Evolutionary conservation across 2,797 vertebrate species (phyloP).

Genomic region (Sebastes cheni): DNA sequence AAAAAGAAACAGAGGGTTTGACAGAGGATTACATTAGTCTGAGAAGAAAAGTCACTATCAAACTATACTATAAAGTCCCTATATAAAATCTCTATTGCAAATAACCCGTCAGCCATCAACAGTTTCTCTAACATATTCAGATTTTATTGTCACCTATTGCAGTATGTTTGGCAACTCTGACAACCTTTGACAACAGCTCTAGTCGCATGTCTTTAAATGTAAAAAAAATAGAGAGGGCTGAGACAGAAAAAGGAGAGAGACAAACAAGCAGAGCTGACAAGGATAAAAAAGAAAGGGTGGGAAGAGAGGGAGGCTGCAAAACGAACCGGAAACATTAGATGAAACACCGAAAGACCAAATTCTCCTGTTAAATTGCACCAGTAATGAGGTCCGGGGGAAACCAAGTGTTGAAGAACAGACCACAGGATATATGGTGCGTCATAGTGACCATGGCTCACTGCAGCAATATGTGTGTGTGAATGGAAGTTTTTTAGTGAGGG

Average conservation of each 20-base stretch:
- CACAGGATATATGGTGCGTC: slow-evolving; percentile 47
- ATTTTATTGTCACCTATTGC: neutral
- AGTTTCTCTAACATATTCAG: neutral
- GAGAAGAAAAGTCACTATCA: neutral
- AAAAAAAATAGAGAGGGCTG: neutral
- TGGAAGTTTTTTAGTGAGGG: slow-evolving; percentile 24
- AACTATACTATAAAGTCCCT: neutral
- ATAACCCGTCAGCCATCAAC: neutral
- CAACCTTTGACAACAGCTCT: neutral
- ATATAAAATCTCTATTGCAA: neutral
- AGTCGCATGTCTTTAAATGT: neutral
- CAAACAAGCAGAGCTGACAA: neutral
- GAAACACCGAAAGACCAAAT: slow-evolving; percentile 43
- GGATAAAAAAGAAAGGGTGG: neutral
- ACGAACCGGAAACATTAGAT: slow-evolving; percentile 4
- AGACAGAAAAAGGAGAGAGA: neutral
- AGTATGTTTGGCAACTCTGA: neutral
- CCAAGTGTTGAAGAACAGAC: slow-evolving; percentile 58
- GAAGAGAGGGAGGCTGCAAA: slow-evolving; percentile 10
- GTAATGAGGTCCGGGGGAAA: slow-evolving; percentile 60
- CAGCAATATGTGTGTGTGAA: slow-evolving; percentile 4
- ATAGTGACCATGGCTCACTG: slow-evolving; percentile 19
- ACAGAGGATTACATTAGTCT: slow-evolving; percentile 1
- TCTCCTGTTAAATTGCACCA: slow-evolving; percentile 43
- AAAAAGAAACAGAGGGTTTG: slow-evolving; percentile 2